Percentiles rank a stretch among this genome's conserved stretches.
Evolutionary conservation across 2,888 invertebrate genomes (phyloP).

Genomic region (Leuctra nigra): DNA sequence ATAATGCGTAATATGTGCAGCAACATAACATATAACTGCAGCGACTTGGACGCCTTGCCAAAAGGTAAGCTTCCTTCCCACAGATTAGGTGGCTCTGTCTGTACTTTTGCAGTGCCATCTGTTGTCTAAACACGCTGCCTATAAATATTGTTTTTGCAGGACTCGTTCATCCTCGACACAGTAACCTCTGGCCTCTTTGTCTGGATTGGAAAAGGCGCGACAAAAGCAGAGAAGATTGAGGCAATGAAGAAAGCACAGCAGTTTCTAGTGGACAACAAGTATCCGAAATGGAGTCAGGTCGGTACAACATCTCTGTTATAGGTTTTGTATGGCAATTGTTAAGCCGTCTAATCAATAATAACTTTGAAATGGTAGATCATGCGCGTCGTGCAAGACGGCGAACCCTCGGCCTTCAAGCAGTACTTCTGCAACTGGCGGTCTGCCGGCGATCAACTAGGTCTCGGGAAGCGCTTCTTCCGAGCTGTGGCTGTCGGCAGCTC

Average conservation of each 20-base stretch:
- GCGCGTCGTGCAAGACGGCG: conserved; percentile 73
- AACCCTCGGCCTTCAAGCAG: conserved; percentile 82
- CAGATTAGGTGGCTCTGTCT: too few species aligned
- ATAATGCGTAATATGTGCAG: too few species aligned
- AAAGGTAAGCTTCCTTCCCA: too few species aligned
- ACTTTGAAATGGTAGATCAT: conserved; percentile 46
- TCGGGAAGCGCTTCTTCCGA: conserved; percentile 36
- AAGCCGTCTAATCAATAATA: not conserved
- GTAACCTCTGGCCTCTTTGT: conserved; percentile 70
- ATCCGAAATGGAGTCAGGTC: conserved; percentile 64
- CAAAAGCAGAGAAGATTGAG: conserved; percentile 63
- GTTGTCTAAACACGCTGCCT: too few species aligned
- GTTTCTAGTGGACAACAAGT: conserved; percentile 55
- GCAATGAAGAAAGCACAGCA: conserved; percentile 65
- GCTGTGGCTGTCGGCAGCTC: conserved; percentile 33
- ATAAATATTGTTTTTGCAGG: conserved; percentile 46
- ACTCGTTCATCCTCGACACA: conserved; percentile 76
- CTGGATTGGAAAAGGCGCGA: conserved; percentile 75
- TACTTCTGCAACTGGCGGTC: conserved; percentile 78
- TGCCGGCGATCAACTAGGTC: conserved; percentile 45
- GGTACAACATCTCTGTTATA: not conserved
- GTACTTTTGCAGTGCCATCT: too few species aligned
- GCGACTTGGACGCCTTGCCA: too few species aligned
- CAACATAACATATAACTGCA: too few species aligned
- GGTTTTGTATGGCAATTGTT: not conserved